A percentile compares a stretch with the other conserved stretches of the same genome.
These are phyloP conservation scores for Psittacula cyanocephala DNA, from an alignment of 2,113 vertebrate genomes.

Conservation along the genomic window DNA sequence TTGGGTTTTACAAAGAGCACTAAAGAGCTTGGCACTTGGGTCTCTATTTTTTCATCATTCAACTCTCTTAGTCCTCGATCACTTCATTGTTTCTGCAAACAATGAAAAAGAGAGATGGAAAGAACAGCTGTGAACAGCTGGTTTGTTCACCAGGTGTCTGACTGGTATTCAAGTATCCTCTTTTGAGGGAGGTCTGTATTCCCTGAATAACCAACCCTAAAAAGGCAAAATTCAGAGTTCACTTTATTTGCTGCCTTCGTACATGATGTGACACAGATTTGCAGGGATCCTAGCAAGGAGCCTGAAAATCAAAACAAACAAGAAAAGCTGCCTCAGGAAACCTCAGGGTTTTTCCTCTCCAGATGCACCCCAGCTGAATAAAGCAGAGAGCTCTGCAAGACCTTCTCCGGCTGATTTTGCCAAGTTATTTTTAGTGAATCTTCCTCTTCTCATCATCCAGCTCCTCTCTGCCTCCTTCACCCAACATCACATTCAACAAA, in stretches of 20 bases:
- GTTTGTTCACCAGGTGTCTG: slow-evolving; percentile 35
- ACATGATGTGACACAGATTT: background rate
- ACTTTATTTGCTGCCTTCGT: background rate
- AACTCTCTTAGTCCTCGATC: slow-evolving; percentile 50
- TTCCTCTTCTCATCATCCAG: background rate
- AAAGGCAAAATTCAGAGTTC: background rate
- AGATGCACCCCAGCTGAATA: background rate
- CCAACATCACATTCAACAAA: background rate
- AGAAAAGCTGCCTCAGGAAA: background rate
- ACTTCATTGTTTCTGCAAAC: slow-evolving; percentile 66
- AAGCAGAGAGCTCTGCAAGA: background rate
- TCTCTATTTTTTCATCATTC: slow-evolving; percentile 22
- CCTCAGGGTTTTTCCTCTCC: background rate
- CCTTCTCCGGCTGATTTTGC: background rate
- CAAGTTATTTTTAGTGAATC: background rate
- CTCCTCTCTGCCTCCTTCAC: background rate
- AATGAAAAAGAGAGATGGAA: slow-evolving; percentile 65
- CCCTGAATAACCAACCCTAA: background rate
- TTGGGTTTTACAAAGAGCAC: slow-evolving; percentile 60
- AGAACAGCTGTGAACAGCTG: slow-evolving; percentile 54
- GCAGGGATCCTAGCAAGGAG: background rate
- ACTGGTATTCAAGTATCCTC: slow-evolving; percentile 7
- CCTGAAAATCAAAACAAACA: background rate
- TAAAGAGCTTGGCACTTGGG: slow-evolving; percentile 58
- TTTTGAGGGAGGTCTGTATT: background rate